phyloP scores from a whole-genome alignment of 2,797 vertebrate genomes.

The Phoeniculus purpureus region DNA sequence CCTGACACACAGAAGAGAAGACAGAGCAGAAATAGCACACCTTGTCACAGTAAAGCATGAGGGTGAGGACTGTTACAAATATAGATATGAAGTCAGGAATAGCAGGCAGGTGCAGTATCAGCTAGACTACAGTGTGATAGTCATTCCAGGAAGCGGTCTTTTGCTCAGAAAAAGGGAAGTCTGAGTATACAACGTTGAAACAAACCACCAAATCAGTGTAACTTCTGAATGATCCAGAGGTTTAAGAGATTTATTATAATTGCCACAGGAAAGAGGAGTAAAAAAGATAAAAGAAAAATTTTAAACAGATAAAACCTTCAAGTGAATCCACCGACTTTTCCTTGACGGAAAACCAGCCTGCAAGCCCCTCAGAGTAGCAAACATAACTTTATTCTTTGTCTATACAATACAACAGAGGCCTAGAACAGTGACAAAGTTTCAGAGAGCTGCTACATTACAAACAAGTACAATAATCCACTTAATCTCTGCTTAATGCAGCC shows the following conservation, averaged over 20 bases:
- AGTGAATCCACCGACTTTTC: background rate
- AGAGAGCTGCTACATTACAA: slow-evolving; percentile 7
- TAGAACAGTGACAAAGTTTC: background rate
- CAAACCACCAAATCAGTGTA: background rate
- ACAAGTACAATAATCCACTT: slow-evolving; percentile 54
- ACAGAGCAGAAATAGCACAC: background rate
- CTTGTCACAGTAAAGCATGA: background rate
- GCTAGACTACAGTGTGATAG: background rate
- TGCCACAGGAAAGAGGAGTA: background rate
- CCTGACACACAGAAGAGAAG: background rate
- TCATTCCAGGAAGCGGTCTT: background rate
- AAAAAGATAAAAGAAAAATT: background rate
- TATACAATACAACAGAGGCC: slow-evolving; percentile 14
- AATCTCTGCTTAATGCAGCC: slow-evolving; percentile 48
- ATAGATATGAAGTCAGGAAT: background rate
- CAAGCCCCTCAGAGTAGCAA: background rate
- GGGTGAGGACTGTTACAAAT: background rate
- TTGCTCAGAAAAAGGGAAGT: background rate
- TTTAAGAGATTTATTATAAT: slow-evolving; percentile 16
- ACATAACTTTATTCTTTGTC: slow-evolving; percentile 40
- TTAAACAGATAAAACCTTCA: background rate
- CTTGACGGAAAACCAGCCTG: background rate
- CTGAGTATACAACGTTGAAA: background rate
- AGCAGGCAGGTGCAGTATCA: background rate
- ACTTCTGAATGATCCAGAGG: background rate